phyloP scores from a whole-genome alignment of 35 echinoderm and acorn worm genomes.

The Hemicentrotus pulcherrimus region DNA sequence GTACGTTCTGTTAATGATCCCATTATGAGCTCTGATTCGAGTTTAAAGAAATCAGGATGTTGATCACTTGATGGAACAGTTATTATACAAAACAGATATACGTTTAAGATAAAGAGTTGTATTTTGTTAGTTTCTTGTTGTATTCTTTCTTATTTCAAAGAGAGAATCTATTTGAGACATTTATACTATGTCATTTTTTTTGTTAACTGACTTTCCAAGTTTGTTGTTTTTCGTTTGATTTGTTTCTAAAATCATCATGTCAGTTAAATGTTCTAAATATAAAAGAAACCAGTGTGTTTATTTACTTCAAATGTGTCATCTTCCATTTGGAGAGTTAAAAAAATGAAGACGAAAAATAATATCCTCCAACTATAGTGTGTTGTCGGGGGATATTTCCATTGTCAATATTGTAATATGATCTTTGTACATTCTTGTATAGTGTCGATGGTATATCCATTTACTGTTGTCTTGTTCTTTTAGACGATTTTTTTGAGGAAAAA shows the following conservation, averaged over 20 bases:
- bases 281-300: neutral
- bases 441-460: neutral
- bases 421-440: conserved; percentile 41
- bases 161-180: neutral
- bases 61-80: neutral
- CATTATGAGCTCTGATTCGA: neutral
- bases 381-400: neutral
- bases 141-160: neutral
- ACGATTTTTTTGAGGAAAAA: conserved; percentile 39
- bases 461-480: conserved; percentile 35
- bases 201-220: neutral
- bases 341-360: neutral
- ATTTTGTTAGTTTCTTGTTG: neutral
- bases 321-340: neutral
- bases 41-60: neutral
- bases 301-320: neutral
- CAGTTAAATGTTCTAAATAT: neutral
- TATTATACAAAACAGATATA: neutral
- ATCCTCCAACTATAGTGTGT: neutral
- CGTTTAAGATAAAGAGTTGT: neutral
- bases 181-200: neutral
- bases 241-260: neutral
- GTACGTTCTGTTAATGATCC: neutral
- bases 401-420: conserved; percentile 4
- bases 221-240: neutral